phyloP scores from a whole-genome alignment of 2,888 invertebrate genomes.

The Drosophila austrosaltans region DNA sequence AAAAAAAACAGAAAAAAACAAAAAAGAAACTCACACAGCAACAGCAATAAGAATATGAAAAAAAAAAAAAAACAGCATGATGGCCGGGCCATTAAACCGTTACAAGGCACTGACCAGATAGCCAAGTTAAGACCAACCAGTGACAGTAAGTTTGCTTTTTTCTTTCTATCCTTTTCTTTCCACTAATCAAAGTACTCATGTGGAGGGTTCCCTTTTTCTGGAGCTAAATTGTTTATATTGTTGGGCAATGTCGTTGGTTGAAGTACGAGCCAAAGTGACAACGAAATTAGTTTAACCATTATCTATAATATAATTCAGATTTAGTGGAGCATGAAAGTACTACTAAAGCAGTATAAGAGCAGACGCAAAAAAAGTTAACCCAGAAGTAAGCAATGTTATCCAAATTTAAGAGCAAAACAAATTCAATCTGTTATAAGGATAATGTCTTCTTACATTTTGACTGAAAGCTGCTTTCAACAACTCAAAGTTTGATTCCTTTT shows the following conservation, averaged over 20 bases:
- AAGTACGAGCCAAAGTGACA: slow-evolving; percentile 7
- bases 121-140: slow-evolving; percentile 4
- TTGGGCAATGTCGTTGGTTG: slow-evolving; percentile 3
- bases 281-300: slow-evolving; percentile 8
- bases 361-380: not conserved
- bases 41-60: slow-evolving; percentile 48
- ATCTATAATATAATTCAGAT: slow-evolving; percentile 5
- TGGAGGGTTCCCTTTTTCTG: not conserved
- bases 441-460: no score
- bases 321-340: slow-evolving; percentile 3
- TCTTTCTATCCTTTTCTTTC: not conserved
- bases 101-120: slow-evolving; percentile 17
- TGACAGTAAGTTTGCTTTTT: not conserved
- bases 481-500: no score
- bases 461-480: no score
- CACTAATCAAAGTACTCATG: not conserved
- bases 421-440: no score
- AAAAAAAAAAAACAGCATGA: no score
- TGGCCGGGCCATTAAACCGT: slow-evolving; percentile 53
- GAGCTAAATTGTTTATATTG: slow-evolving; percentile 22
- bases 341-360: not conserved
- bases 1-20: slow-evolving; percentile 26
- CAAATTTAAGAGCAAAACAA: no score
- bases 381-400: no score
- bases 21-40: slow-evolving; percentile 16